Base-by-base conservation (phyloP, 2,113 vertebrate genomes). In the Clupea harengus region DNA sequence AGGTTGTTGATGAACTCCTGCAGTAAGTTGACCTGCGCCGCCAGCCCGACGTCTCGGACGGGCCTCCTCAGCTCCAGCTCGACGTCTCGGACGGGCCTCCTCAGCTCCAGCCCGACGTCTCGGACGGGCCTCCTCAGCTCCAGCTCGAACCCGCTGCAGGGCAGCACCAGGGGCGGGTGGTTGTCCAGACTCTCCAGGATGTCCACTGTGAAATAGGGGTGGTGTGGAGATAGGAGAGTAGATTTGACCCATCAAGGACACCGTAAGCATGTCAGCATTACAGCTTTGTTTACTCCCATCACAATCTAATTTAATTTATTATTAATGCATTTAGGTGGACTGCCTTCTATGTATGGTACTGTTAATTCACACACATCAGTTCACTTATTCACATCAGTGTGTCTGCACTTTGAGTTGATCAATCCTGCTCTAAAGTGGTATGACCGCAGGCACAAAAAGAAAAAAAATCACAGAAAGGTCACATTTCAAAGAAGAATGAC, bases 101-200 rank as follows among this genome's bases (percentile, higher is more conserved):
- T n/a, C n/a, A n/a, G n/a, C n/a, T n/a, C 45, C 25, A 96, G 92
- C 6, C 45, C 60, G 0, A 45, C 47, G 17, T 95, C 93, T 39
- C 84, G 83, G 4, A 94, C 60, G 0, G 90, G 60, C 6, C 67
- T 45, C 15, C 87, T 89, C 67, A 94, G 87, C 75, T 92, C 89
- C 45, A 96, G 86, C 81, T 89, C 90, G 88, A 95, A 95, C 9
- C 91, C 93, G 6, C 81, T 86, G 0, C 88, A 87, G 0, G 95
- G 95, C 83, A 96, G 91, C 87, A 94, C 89, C 80, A 96, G 92
- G 20, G 95, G 94, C 25, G 95, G 95, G 64, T 95, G 95, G 81
- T 93, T 92, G 81, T 96, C 95, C 54, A 96, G 96, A 57, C 91
- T 93, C 88, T 94, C 93, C 92, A 96, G 88, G 87, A 96, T 91